phyloP scores from a whole-genome alignment of 2,888 invertebrate genomes.

The Terebella lapidaria region DNA sequence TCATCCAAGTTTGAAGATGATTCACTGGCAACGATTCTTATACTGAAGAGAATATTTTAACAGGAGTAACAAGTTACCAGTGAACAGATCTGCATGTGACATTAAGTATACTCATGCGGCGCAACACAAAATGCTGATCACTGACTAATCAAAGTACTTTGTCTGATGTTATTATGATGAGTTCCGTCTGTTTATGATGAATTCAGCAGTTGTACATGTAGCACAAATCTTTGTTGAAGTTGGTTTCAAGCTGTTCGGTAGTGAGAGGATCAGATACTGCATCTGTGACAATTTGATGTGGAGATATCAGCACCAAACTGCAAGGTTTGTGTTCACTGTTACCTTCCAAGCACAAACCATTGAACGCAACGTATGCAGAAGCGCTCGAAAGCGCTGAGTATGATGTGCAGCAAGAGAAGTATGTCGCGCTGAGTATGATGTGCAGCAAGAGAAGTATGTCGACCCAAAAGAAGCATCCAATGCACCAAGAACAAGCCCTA shows the following conservation, averaged over 20 bases:
- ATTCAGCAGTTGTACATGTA: not conserved
- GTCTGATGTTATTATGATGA: not conserved
- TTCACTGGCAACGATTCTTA: not conserved
- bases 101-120: constrained; percentile 1
- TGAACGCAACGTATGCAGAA: constrained; percentile 1
- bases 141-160: not conserved
- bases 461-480: constrained; percentile 1
- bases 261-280: not conserved
- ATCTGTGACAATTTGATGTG: constrained; percentile 1
- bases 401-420: not conserved
- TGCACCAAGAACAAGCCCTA: not conserved
- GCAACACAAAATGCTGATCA: not conserved
- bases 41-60: not conserved
- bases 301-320: not conserved
- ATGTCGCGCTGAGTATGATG: not conserved
- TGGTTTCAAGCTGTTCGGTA: not conserved
- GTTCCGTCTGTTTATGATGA: not conserved
- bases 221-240: not conserved
- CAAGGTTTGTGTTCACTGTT: not conserved
- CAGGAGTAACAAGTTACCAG: not conserved
- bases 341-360: not conserved
- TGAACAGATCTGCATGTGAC: not conserved
- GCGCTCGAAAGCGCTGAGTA: not conserved
- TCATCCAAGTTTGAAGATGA: constrained; percentile 1
- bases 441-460: not conserved